Conservation (phyloP, 2,797 vertebrate species). For the Sebastes nivosus region DNA sequence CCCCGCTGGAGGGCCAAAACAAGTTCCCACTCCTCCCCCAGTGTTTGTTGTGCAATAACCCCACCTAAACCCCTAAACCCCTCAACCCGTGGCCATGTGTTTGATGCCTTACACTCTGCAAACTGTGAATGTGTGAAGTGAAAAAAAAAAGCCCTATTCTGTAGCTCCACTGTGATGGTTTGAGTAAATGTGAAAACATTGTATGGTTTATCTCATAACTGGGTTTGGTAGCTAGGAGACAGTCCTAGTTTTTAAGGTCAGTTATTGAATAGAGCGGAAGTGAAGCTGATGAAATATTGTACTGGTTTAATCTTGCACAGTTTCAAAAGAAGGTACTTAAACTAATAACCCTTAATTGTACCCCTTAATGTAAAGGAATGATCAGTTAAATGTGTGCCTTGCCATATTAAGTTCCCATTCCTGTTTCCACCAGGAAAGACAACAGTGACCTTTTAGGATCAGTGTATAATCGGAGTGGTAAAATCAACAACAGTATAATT, state of each 20-base stretch:
- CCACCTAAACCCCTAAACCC: not conserved
- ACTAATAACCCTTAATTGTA: slow-evolving; percentile 6
- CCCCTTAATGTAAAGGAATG: slow-evolving; percentile 8
- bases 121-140: slow-evolving; percentile 68
- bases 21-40: slow-evolving; percentile 5
- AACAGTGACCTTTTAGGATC: not conserved
- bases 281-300: not conserved
- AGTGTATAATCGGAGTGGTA: not conserved
- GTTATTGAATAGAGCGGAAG: not conserved
- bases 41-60: slow-evolving; percentile 67
- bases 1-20: slow-evolving; percentile 4
- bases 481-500: not conserved
- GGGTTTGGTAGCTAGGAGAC: not conserved
- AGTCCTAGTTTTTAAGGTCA: not conserved
- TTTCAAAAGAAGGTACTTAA: slow-evolving; percentile 20
- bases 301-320: slow-evolving; percentile 1
- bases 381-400: slow-evolving; percentile 63
- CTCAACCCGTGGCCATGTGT: slow-evolving; percentile 42
- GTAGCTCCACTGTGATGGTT: slow-evolving; percentile 23
- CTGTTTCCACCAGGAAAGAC: not conserved
- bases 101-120: slow-evolving; percentile 77
- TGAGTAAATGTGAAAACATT: slow-evolving; percentile 39
- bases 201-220: slow-evolving; percentile 6
- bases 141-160: not conserved
- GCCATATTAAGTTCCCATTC: slow-evolving; percentile 4